Base-by-base conservation (phyloP, 2,113 vertebrate species). In the Ancistrus triradiatus region DNA sequence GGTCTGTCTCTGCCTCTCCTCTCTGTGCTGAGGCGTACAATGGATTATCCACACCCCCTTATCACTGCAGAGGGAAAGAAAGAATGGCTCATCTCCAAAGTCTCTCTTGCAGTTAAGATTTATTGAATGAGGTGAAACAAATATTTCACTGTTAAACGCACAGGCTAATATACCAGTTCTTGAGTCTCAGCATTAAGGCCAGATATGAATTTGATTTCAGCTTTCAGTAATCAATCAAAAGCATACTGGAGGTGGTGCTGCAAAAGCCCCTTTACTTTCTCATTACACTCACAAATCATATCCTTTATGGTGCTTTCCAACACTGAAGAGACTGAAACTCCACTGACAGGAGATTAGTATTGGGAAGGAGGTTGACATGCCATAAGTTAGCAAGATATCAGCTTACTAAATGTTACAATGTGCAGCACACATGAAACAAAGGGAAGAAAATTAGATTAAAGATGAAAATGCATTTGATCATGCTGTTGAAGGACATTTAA, bases 131-230 rank as follows among this genome's bases (percentile, higher is more conserved):
- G 38, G 66, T 44, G 49, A 77, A n/a, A 73, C 75, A 76, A 75
- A 87, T 88, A 81, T 85, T 85, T 84, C 77, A 84, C 73, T 73
- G 78, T 74, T 82, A 82, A 81, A 76, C 76, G 82, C 80, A 72
- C 66, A 56, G 74, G 76, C 80, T 83, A 85, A 88, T 78, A 82
- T 75, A 58, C 63, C 62, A 61, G 58, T 69, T 67, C 68, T 51
- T 68, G 72, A 77, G 76, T 50, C 62, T 7, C 55, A 33, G 75
- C 68, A 80, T 81, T 76, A 78, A 52, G 65, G 73, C 64, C 71
- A 78, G 73, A 67, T 66, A 69, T 78, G 73, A 81, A 78, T 80
- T 84, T 80, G 80, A 72, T 83, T 80, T 78, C 46, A 33, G 61
- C 66, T 40, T 65, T 70, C 24, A 25, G 71, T 80, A 84, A 88